Conservation (phyloP, 2,888 invertebrate genomes). For the Platynereis dumerilii region DNA sequence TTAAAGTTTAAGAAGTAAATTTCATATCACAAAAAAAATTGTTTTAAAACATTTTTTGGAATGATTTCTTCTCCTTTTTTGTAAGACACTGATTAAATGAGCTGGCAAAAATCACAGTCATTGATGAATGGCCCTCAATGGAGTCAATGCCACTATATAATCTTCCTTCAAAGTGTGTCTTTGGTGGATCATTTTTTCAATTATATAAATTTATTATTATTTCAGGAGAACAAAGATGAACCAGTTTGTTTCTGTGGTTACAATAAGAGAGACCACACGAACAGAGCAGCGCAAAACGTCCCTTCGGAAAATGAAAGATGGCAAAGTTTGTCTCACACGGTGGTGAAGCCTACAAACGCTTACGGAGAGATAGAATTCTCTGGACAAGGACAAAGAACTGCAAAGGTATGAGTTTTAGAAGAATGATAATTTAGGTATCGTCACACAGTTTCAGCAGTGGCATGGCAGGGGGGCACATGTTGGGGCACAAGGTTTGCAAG, state of each 20-base stretch:
- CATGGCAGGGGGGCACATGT: no score
- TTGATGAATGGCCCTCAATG: not conserved
- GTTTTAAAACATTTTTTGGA: no score
- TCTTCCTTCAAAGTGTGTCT: not conserved
- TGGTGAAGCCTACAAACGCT: slow-evolving; percentile 48
- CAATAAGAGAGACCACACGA: slow-evolving; percentile 31
- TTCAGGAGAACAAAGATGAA: slow-evolving; percentile 3
- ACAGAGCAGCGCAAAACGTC: not conserved
- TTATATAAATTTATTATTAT: not conserved
- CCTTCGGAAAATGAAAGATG: slow-evolving; percentile 34
- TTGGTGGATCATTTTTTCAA: not conserved
- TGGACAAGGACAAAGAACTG: slow-evolving; percentile 51
- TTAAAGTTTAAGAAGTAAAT: no score
- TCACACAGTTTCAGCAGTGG: no score
- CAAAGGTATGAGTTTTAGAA: slow-evolving; percentile 55
- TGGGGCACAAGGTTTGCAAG: no score
- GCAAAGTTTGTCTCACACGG: slow-evolving; percentile 44
- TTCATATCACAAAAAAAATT: no score
- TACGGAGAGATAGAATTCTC: slow-evolving; percentile 62
- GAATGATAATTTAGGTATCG: no score
- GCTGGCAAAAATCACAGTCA: not conserved
- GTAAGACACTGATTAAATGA: not conserved
- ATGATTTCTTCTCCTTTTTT: no score
- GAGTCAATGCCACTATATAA: not conserved
- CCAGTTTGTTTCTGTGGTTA: slow-evolving; percentile 45